Base-by-base conservation (phyloP, 2,797 vertebrate genomes). In the Catharus ustulatus region DNA sequence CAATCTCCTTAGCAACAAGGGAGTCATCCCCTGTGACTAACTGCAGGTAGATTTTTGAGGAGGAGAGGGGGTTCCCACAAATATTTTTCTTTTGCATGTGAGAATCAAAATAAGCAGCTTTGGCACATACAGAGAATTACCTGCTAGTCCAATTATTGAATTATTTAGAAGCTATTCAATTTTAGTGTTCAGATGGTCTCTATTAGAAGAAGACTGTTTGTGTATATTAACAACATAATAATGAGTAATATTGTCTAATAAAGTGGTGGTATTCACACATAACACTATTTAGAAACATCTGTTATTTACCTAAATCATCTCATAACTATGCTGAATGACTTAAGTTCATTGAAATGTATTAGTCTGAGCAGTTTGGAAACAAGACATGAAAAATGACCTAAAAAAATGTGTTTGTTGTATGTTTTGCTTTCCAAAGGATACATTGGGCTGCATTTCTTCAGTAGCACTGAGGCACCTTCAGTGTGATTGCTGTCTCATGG, bases 301-400 rank as follows among this genome's bases (percentile, higher is more conserved):
- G 79, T 87, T 96, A 61, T 88, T 94, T 92, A 95, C 68, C 72
- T 90, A 89, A 93, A 89, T 81, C 15, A 71, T 85, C 26, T 86
- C 61, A 42, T 87, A 89, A 79, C 27, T 20, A 14, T 66, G 32
- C 74, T 68, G 84, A 82, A 89, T 89, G 75, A 74, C 66, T 84
- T 89, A 76, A 66, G 34, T 90, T 94, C 61, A 83, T 72, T 91
- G 81, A 92, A 96, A 89, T 86, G 34, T 17, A 49, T 80, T 78
- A 82, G 24, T 54, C 40, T 59, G 34, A 86, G 59, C 36, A 82
- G 79, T 79, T 74, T 40, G 64, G 54, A 94, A 93, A 87, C 48
- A 86, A 86, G 83, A 66, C 36, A 43, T 87, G 75, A 67, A 83
- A 86, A 90, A 79, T 66, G 3, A 76, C 57, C 59, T 78, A 6